These are phyloP conservation scores for Metridium senile DNA, from an alignment of 92 coral and sea anemone genomes.

Conservation along the genomic window DNA sequence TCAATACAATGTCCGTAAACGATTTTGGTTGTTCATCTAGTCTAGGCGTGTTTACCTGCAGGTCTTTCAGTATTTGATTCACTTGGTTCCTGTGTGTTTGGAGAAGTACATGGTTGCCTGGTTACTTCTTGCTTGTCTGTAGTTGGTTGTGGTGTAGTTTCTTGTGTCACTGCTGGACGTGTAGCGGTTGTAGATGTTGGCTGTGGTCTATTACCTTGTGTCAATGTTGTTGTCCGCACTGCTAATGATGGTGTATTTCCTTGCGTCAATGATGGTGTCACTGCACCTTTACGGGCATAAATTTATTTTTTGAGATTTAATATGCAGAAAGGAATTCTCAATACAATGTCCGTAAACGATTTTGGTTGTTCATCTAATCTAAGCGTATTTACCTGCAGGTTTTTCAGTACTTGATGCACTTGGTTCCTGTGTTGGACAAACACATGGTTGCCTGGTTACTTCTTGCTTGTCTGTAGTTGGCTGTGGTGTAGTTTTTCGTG, in stretches of 20 bases:
- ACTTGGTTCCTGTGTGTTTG: not conserved
- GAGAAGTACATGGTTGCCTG: not conserved
- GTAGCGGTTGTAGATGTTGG: not conserved
- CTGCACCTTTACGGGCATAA: too few species aligned
- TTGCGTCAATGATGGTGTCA: too few species aligned
- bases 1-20: too few species aligned
- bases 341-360: too few species aligned
- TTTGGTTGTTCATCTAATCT: too few species aligned
- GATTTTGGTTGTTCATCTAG: too few species aligned
- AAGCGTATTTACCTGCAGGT: constrained; percentile 6
- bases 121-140: not conserved
- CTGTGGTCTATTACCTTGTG: too few species aligned
- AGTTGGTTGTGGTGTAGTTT: not conserved
- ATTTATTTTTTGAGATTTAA: too few species aligned
- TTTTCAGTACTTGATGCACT: not conserved
- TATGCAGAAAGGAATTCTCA: too few species aligned
- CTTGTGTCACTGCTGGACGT: not conserved
- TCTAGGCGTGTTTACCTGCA: too few species aligned
- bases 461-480: not conserved
- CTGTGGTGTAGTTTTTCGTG: not conserved
- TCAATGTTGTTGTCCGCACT: too few species aligned
- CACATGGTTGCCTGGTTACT: not conserved
- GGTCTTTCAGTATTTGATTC: not conserved
- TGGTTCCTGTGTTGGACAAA: not conserved
- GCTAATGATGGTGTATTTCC: not conserved